A percentile compares a stretch with the other conserved stretches of the same genome.
Conservation (phyloP, 2,888 invertebrate genomes). For the Cephus rjabovi region DNA sequence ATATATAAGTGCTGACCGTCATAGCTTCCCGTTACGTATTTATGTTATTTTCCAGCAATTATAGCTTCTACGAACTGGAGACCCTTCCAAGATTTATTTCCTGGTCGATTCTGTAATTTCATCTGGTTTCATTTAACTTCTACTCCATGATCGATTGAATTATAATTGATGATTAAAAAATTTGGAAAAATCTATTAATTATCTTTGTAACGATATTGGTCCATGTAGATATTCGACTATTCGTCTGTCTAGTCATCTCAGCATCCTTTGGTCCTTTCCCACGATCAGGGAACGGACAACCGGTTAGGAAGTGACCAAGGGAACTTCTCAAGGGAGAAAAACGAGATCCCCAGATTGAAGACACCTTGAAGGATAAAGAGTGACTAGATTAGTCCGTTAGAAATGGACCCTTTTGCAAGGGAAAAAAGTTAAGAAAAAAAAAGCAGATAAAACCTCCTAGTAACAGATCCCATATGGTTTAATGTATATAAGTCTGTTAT, state of each 20-base stretch:
- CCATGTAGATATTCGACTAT: not conserved
- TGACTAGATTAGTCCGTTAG: not conserved
- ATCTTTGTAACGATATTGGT: not conserved
- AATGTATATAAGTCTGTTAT: not conserved
- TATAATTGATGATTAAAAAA: not conserved
- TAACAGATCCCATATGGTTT: not conserved
- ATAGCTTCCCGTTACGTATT: conserved; percentile 50
- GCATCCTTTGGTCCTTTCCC: conserved; percentile 4
- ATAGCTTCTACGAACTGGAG: not conserved
- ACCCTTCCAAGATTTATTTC: not conserved
- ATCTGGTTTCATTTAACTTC: not conserved
- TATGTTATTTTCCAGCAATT: conserved; percentile 28
- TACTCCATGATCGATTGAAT: not conserved
- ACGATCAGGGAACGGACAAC: conserved; percentile 1
- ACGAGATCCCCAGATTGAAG: conserved; percentile 40
- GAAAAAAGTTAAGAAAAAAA: not conserved
- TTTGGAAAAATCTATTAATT: not conserved
- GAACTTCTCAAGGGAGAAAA: conserved; percentile 35
- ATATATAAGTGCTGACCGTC: conserved; percentile 34
- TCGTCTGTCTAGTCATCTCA: not conserved
- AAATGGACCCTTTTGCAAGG: not conserved
- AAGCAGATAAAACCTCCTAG: not conserved
- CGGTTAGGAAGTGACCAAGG: conserved; percentile 33
- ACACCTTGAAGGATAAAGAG: conserved; percentile 37
- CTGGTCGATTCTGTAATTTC: not conserved